Evolutionary conservation across 92 coral and sea anemone genomes (phyloP), one percentile per base, ranked within the genome.

Genomic region (Zoanthus solanderi): DNA sequence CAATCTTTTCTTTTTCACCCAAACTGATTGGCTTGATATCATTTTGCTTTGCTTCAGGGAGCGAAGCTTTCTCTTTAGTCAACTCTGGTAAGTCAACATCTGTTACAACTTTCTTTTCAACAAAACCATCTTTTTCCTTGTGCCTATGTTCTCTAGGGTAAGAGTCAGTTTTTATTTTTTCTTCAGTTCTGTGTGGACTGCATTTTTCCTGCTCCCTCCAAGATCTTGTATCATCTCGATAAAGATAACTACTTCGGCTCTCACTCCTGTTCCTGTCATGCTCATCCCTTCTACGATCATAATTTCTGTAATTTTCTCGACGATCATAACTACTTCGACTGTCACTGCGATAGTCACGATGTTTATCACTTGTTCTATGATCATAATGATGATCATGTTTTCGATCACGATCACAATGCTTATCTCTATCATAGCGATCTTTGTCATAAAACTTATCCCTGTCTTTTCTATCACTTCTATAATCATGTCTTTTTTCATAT

Each of bases 201-300:
- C 79, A 84, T 30, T 82, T 74, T 30, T 90, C 93, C 52, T 84
- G 83, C 4, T 94, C 97, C 79, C 94, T 63, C 83, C 94, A 78
- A 30, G 97, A 93, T 65, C 95, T 94, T 84, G 94, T 84, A 30
- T 91, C 89, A 66, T 92, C 90, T 50, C 93, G 85, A 47, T 90
- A 93, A 46, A 87, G 92, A 83, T 93, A 91, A 74, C 91, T 93
- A 63, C 87, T 90, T 75, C 92, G 72, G 53, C 83, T 88, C 50
- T 94, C 92, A n/a, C 92, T 76, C 69, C 98, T 88, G 71, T 78
- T 84, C 42, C 95, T 84, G 30, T 94, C 96, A 89, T 93, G 87
- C 37, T 95, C 94, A 83, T 91, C 94, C 73, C 97, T 87, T 74
- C 94, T 87, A 34, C 93, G 81, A 72, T 92, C 92, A 84, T 92